These are phyloP conservation scores for Melanotaenia trifasciata DNA, from an alignment of 2,797 vertebrate species.

Conservation along the genomic window DNA sequence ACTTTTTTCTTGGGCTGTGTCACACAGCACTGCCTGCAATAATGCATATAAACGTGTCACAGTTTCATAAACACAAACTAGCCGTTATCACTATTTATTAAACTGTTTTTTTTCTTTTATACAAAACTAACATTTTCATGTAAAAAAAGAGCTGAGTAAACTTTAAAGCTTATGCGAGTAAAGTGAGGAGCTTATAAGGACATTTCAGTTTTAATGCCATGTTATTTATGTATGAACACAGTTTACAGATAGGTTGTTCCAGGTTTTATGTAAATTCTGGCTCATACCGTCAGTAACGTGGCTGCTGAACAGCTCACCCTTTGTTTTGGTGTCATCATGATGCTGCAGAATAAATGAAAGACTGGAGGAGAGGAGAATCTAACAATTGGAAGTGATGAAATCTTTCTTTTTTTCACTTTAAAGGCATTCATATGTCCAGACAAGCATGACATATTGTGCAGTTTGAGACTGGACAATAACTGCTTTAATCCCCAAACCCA, in stretches of 20 bases:
- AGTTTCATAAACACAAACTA: neutral
- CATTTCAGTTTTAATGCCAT: neutral
- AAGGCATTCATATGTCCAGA: neutral
- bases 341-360: neutral
- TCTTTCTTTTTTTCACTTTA: neutral
- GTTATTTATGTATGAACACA: neutral
- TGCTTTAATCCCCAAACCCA: slow-evolving; percentile 52
- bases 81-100: neutral
- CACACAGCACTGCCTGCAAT: slow-evolving; percentile 5
- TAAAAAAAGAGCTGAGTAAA: neutral
- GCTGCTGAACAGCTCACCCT: neutral
- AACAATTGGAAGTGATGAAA: neutral
- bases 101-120: no score
- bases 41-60: neutral
- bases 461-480: slow-evolving; percentile 45
- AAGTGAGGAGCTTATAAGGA: neutral
- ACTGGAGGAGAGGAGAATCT: neutral
- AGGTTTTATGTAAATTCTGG: neutral
- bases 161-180: neutral
- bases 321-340: neutral
- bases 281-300: neutral
- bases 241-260: neutral
- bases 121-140: neutral
- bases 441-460: slow-evolving; percentile 21
- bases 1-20: slow-evolving; percentile 18